Evolutionary conservation across 2,113 vertebrate genomes (phyloP).

Genomic region (Laticauda laticaudata): DNA sequence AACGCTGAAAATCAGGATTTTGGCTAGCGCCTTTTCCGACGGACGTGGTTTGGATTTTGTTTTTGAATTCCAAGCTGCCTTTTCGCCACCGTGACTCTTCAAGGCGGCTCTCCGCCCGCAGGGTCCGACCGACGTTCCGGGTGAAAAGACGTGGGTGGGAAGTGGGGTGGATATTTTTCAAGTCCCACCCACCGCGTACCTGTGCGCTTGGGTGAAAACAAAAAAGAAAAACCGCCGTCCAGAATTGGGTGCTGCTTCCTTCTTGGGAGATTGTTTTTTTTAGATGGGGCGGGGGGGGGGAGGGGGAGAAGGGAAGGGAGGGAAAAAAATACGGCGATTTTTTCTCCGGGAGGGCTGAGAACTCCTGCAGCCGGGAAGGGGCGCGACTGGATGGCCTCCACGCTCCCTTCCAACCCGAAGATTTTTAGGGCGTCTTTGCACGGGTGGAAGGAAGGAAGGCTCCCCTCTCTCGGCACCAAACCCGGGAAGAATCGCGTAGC

Average conservation of each 20-base stretch:
- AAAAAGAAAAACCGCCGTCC: background rate
- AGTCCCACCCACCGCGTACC: background rate
- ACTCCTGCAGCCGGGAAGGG: background rate
- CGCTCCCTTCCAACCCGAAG: background rate
- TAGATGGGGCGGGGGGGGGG: too few relatives aligned
- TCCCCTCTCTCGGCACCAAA: background rate
- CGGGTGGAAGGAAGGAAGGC: background rate
- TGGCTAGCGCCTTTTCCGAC: background rate
- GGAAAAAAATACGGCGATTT: background rate
- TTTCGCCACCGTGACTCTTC: background rate
- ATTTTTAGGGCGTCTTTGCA: background rate
- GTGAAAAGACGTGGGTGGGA: background rate
- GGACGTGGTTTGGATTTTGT: background rate
- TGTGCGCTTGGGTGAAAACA: background rate
- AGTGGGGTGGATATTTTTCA: background rate
- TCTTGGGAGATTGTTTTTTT: background rate
- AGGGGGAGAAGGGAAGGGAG: fast-evolving
- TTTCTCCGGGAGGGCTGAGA: background rate
- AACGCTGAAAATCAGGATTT: background rate
- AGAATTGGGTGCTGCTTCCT: background rate
- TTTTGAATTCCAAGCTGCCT: too few relatives aligned
- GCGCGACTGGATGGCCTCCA: background rate
- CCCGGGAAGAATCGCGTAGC: background rate
- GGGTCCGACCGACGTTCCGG: background rate
- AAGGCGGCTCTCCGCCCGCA: background rate